These are phyloP conservation scores for Etheostoma spectabile DNA, from an alignment of 2,113 vertebrate species.

Conservation along the genomic window DNA sequence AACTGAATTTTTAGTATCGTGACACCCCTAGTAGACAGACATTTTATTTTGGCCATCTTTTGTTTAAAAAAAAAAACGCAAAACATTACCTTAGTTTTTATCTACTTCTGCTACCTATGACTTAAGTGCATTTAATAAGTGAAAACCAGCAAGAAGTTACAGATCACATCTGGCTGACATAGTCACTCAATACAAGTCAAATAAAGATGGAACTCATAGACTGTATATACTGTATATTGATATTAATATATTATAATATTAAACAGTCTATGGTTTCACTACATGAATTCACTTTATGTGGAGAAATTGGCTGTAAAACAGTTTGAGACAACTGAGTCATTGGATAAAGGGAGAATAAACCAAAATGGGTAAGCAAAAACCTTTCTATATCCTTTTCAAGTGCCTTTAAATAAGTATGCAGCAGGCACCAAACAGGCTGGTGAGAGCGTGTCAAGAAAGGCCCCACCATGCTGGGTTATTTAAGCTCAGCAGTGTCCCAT, in stretches of 20 bases:
- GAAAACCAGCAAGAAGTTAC: not conserved
- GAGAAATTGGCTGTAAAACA: not conserved
- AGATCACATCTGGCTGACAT: not conserved
- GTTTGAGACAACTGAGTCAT: not conserved
- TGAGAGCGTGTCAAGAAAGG: not conserved
- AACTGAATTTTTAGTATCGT: no score
- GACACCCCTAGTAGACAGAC: no score
- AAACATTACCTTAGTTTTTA: not conserved
- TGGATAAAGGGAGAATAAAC: not conserved
- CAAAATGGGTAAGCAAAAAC: not conserved
- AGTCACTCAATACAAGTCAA: not conserved
- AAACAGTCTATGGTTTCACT: no score
- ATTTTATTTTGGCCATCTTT: not conserved
- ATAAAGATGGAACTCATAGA: not conserved
- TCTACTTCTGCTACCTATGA: not conserved
- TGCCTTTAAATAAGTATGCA: not conserved
- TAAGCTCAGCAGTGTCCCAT: not conserved
- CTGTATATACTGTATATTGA: no score
- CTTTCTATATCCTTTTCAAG: not conserved
- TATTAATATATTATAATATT: no score
- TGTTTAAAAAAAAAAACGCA: not conserved
- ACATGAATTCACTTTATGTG: not conserved
- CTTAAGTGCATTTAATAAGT: not conserved
- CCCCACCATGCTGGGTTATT: constrained; percentile 22
- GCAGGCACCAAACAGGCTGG: not conserved